Evolutionary conservation across 1,140 invertebrate species (phyloP).

Genomic region (Lethrus apterus): DNA sequence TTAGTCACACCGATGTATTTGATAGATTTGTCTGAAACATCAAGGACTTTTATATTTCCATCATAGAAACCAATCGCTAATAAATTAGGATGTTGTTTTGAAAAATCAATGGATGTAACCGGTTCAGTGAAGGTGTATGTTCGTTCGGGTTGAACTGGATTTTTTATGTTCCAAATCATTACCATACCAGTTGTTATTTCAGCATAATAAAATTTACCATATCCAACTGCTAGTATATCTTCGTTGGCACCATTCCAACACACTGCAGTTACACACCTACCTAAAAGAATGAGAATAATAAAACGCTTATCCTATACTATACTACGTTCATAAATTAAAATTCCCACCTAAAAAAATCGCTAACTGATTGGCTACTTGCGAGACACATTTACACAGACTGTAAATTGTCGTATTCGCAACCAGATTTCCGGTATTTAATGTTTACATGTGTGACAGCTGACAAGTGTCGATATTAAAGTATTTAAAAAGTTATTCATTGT

Average conservation of each 20-base stretch:
- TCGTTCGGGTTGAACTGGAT: conserved; percentile 73
- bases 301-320: too few relatives aligned
- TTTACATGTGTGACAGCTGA: too few relatives aligned
- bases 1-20: conserved; percentile 65
- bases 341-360: too few relatives aligned
- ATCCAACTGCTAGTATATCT: conserved; percentile 62
- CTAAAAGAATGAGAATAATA: conserved; percentile 19
- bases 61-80: conserved; percentile 73
- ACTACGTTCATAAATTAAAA: too few relatives aligned
- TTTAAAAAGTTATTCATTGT: too few relatives aligned
- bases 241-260: conserved; percentile 57
- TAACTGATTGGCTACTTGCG: too few relatives aligned
- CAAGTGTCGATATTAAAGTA: too few relatives aligned
- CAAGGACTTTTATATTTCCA: conserved; percentile 65
- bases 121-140: conserved; percentile 59
- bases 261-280: conserved; percentile 46
- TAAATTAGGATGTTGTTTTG: conserved; percentile 54
- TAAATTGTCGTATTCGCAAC: too few relatives aligned
- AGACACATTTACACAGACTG: too few relatives aligned
- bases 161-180: conserved; percentile 78
- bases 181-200: conserved; percentile 54
- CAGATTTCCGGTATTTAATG: too few relatives aligned
- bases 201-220: conserved; percentile 53
- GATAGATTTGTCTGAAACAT: conserved; percentile 50
- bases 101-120: conserved; percentile 57